Percentiles rank a stretch among this genome's conserved stretches.
phyloP scores from a whole-genome alignment of 2,113 vertebrate species.

The Saccopteryx bilineata region DNA sequence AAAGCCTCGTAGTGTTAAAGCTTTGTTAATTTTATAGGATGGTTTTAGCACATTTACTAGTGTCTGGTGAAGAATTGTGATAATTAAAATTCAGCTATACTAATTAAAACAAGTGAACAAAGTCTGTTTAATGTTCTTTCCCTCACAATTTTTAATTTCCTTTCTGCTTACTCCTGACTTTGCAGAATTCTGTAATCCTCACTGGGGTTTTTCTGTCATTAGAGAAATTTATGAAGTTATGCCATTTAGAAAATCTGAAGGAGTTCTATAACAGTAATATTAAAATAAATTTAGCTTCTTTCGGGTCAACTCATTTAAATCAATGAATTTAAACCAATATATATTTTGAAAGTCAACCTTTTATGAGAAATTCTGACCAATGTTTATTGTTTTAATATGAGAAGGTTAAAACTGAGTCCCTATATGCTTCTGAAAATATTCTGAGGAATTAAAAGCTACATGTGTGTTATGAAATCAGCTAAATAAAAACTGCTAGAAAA shows the following conservation, averaged over 20 bases:
- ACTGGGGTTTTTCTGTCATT: constrained; percentile 53
- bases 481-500: constrained; percentile 41
- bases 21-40: constrained; percentile 79
- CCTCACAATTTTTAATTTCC: constrained; percentile 75
- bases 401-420: neutral
- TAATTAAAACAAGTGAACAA: constrained; percentile 80
- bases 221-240: constrained; percentile 63
- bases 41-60: constrained; percentile 71
- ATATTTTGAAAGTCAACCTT: constrained; percentile 18
- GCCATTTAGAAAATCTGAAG: neutral
- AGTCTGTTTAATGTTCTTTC: constrained; percentile 72
- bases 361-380: neutral
- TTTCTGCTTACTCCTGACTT: constrained; percentile 72
- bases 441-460: constrained; percentile 17
- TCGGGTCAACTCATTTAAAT: neutral
- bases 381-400: constrained; percentile 42
- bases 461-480: constrained; percentile 21
- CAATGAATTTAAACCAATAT: constrained; percentile 47
- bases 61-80: constrained; percentile 74
- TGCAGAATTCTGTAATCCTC: constrained; percentile 70
- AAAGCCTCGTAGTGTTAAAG: constrained; percentile 63
- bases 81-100: constrained; percentile 81
- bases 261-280: neutral
- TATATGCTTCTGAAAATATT: neutral
- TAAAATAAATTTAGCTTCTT: constrained; percentile 34